Evolutionary conservation across 2,797 vertebrate genomes (phyloP).

Genomic region (Uromys caudimaculatus): DNA sequence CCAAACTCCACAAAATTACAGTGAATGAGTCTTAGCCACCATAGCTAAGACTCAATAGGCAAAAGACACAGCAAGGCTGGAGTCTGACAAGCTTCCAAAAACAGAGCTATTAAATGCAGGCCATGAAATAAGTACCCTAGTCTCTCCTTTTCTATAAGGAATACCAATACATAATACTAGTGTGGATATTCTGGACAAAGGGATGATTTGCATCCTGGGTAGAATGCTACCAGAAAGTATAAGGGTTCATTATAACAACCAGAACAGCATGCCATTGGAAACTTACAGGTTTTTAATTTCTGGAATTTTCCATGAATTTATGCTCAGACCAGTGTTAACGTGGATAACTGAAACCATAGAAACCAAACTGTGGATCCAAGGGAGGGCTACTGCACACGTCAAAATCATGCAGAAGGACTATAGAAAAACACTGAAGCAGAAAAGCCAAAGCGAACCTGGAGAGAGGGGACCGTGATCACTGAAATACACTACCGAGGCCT

Average conservation of each 20-base stretch:
- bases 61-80: not conserved
- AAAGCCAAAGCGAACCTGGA: not conserved
- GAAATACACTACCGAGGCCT: not conserved
- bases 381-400: not conserved
- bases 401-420: not conserved
- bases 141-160: not conserved
- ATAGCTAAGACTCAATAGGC: conserved; percentile 11
- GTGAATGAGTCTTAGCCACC: not conserved
- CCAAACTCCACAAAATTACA: not conserved
- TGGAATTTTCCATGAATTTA: not conserved
- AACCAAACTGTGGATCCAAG: not conserved
- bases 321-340: not conserved
- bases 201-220: not conserved
- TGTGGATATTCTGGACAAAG: not conserved
- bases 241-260: not conserved
- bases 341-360: not conserved
- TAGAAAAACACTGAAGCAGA: not conserved
- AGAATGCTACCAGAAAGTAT: not conserved
- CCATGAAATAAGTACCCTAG: not conserved
- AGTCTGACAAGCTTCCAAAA: not conserved
- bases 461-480: not conserved
- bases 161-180: not conserved
- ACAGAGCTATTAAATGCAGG: not conserved
- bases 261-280: not conserved
- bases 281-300: not conserved